Base-by-base conservation (phyloP, 2,797 vertebrate genomes). In the Cheirogaleus major region DNA sequence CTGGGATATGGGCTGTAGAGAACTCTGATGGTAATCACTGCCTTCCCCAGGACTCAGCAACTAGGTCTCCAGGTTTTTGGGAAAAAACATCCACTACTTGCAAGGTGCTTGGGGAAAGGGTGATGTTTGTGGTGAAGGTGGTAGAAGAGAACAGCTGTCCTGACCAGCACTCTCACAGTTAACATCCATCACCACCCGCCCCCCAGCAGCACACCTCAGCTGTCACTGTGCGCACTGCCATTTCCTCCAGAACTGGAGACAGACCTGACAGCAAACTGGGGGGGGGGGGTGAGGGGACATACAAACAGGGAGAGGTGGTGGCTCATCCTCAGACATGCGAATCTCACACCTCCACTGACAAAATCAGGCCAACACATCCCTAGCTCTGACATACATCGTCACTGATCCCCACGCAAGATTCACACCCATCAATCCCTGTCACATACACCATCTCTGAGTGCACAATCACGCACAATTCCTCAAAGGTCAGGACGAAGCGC, bases 241-340 rank as follows among this genome's bases (percentile, higher is more conserved):
- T 96, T 92, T 97, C 95, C 92, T 95, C 83, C 67, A 93, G 80
- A 95, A 84, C 67, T 61, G 79, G 94, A 97, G 95, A 96, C 89
- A 87, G 96, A 87, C 72, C 63, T 97, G 97, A 97, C 97, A 97
- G 95, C 83, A 32, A 85, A 38, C 22, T 41, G 14, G 14, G 27
- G 84, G 41, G 7, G 22, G 55, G 13, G 7, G 1, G 10, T 57
- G 22, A 57, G 9, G 38, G 38, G 48, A 55, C n/a, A 20, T 35
- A 30, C 72, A 76, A 2, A 1, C 45, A 55, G 32, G 63, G 38
- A 83, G 75, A 70, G 59, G 72, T 25, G 10, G 79, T 30, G 7
- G 75, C 88, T 94, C 90, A 76, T 94, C 75, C 76, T 94, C 73
- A 91, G 67, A 94, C 57, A 86, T 14, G 14, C 0, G 11, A 59